Conservation (phyloP, 2,888 invertebrate genomes). For the Diaphora mendica region DNA sequence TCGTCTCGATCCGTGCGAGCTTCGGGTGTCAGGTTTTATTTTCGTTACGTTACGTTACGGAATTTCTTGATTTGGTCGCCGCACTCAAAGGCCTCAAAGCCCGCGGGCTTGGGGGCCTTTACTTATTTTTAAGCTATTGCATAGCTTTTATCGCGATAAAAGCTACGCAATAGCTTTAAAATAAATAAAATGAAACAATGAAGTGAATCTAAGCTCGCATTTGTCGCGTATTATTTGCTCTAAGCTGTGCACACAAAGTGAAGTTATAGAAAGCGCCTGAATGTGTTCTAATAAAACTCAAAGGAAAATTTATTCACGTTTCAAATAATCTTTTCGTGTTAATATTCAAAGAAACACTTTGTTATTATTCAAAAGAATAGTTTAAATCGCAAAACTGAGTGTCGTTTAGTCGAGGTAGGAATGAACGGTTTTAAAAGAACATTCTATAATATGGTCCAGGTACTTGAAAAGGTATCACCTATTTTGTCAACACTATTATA, state of each 20-base stretch:
- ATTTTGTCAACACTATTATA: too few species aligned
- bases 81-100: too few species aligned
- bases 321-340: neutral
- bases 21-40: too few species aligned
- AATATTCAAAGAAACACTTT: neutral
- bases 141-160: too few species aligned
- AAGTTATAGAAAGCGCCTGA: neutral
- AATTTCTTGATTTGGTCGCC: too few species aligned
- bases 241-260: neutral
- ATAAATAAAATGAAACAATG: neutral
- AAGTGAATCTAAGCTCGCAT: neutral
- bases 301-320: neutral
- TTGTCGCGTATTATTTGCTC: neutral
- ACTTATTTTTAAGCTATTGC: too few species aligned
- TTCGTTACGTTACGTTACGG: too few species aligned
- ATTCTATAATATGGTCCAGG: neutral
- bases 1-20: too few species aligned
- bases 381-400: neutral
- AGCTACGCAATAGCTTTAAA: too few species aligned
- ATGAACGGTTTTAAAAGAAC: neutral
- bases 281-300: neutral
- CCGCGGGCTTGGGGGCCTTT: too few species aligned
- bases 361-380: neutral
- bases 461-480: too few species aligned
- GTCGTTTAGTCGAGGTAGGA: neutral